Conservation (phyloP, 2,113 vertebrate species). For the Scophthalmus maximus region DNA sequence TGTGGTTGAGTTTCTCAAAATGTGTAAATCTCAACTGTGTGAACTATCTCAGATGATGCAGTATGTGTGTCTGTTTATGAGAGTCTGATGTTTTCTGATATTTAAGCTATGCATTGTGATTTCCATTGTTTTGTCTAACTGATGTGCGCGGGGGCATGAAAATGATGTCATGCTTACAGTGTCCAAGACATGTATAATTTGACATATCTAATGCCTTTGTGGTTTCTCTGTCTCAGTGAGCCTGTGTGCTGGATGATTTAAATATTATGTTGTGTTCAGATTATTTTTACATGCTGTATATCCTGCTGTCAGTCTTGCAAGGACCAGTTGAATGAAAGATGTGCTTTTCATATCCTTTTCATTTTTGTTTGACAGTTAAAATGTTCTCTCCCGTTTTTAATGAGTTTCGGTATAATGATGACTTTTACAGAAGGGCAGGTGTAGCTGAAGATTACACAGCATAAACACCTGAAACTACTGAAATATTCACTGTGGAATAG, state of each 20-base stretch:
- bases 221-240: conserved; percentile 21
- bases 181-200: no score
- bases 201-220: conserved; percentile 9
- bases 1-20: conserved; percentile 14
- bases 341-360: conserved; percentile 5
- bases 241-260: conserved; percentile 8
- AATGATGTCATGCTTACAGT: no score
- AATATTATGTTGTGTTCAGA: conserved; percentile 13
- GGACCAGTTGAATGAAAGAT: conserved; percentile 28
- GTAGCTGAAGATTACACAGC: conserved; percentile 46
- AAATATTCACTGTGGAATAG: conserved; percentile 28
- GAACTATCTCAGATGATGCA: conserved; percentile 27
- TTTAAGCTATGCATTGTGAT: conserved; percentile 60
- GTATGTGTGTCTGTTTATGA: not conserved
- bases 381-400: conserved; percentile 8
- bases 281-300: conserved; percentile 26
- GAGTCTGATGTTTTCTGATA: conserved; percentile 19
- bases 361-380: conserved; percentile 27
- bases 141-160: no score
- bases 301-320: conserved; percentile 27
- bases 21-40: conserved; percentile 12
- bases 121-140: conserved; percentile 43
- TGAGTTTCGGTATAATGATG: conserved; percentile 12
- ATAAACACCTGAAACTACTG: conserved; percentile 25
- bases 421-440: conserved; percentile 26